These are phyloP conservation scores for Semnornis frantzii DNA, from an alignment of 2,113 vertebrate species.

Conservation along the genomic window DNA sequence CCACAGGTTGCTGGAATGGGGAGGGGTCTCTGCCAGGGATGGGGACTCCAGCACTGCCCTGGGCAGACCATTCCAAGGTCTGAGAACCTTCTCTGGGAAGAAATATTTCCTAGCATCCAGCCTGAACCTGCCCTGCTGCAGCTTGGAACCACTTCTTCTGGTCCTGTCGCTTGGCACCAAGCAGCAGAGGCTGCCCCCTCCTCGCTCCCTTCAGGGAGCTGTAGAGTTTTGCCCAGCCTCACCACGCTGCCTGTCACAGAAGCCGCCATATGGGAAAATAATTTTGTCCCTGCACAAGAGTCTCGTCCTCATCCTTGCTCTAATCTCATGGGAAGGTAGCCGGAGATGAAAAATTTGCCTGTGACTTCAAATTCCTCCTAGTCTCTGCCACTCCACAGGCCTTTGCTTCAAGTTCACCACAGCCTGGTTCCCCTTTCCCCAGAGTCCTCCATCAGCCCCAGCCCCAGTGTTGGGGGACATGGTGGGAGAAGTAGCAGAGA, in stretches of 20 bases:
- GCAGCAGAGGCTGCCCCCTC: no score
- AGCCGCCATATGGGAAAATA: neutral
- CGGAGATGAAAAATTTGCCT: fast-evolving
- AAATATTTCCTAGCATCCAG: no score
- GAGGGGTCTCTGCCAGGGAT: no score
- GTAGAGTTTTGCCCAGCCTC: neutral
- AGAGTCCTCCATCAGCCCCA: neutral
- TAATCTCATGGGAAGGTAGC: neutral
- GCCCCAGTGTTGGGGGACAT: neutral
- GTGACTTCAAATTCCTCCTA: neutral
- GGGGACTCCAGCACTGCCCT: no score
- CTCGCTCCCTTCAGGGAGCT: no score
- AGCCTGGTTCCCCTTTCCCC: neutral
- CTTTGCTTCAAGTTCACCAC: neutral
- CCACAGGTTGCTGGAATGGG: no score
- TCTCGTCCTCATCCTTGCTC: fast-evolving
- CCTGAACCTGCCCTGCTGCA: no score
- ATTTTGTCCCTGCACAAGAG: neutral
- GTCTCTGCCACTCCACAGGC: neutral
- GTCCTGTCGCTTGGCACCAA: no score
- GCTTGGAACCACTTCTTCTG: no score
- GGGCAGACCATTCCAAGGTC: no score
- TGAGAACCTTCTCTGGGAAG: no score
- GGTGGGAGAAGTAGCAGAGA: neutral
- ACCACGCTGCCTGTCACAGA: fast-evolving